These are phyloP conservation scores for Agapornis roseicollis DNA, from an alignment of 2,113 vertebrate species.

Conservation along the genomic window DNA sequence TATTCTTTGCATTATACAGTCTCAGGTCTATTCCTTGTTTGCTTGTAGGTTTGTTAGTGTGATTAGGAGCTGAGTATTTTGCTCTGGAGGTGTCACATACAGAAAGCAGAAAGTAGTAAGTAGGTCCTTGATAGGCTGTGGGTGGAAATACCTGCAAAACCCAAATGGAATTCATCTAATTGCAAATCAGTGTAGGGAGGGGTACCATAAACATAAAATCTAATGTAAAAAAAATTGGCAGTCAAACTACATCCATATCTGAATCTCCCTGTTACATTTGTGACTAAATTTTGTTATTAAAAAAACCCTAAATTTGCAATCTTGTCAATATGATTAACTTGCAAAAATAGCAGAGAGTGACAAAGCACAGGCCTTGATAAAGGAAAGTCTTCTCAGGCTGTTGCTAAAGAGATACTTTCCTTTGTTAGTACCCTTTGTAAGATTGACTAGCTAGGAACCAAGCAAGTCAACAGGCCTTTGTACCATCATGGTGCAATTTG, in stretches of 20 bases:
- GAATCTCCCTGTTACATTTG: neutral
- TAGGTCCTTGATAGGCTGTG: neutral
- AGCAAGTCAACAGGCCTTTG: neutral
- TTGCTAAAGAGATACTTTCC: constrained; percentile 6
- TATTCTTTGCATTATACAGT: neutral
- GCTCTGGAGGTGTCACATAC: neutral
- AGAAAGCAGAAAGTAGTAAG: neutral
- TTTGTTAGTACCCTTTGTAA: neutral
- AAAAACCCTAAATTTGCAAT: neutral
- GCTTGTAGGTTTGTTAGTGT: neutral
- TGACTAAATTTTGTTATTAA: neutral
- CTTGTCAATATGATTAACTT: neutral
- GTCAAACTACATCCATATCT: neutral
- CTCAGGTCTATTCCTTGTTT: neutral
- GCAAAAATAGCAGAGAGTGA: neutral
- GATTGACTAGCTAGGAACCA: neutral
- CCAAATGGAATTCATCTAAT: neutral
- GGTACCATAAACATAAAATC: neutral
- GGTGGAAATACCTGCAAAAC: neutral
- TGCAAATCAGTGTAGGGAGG: neutral
- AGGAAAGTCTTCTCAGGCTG: neutral
- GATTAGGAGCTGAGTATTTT: neutral
- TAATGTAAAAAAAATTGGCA: neutral
- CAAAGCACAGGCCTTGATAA: neutral
- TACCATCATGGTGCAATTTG: neutral